These are phyloP conservation scores for Myotis myotis DNA, from an alignment of 2,797 vertebrate genomes.

Conservation along the genomic window DNA sequence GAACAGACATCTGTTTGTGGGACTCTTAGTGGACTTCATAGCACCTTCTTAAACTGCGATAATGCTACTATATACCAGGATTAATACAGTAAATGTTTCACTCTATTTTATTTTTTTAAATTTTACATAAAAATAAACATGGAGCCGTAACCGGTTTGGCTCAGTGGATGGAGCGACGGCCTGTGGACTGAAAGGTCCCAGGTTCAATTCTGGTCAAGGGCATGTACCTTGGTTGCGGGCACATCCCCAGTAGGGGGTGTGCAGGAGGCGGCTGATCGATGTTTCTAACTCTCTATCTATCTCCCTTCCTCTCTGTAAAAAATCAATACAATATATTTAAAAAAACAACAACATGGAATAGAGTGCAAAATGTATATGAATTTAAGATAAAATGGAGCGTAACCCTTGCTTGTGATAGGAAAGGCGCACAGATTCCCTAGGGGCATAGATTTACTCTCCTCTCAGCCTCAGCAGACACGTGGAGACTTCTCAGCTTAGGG, in stretches of 20 bases:
- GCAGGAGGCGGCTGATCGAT: no score
- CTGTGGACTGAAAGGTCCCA: no score
- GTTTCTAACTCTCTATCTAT: no score
- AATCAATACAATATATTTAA: no score
- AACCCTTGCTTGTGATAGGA: neutral
- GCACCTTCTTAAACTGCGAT: neutral
- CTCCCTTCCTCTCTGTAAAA: no score
- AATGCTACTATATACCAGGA: neutral
- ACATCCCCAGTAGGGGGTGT: no score
- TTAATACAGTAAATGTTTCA: neutral
- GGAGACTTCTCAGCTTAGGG: neutral
- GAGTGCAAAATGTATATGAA: neutral
- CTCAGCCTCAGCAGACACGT: neutral
- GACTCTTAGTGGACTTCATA: neutral
- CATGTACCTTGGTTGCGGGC: no score
- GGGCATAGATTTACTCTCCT: neutral
- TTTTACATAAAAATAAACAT: neutral
- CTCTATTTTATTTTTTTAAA: neutral
- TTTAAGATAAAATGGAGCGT: neutral
- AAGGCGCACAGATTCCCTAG: neutral
- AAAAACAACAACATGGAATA: neutral
- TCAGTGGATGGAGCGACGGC: no score
- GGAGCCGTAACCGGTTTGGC: neutral
- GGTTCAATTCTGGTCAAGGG: no score
- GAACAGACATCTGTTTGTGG: slow-evolving; percentile 31